These are phyloP conservation scores for Zaprionus africanus DNA, from an alignment of 1,140 invertebrate species.

Conservation along the genomic window DNA sequence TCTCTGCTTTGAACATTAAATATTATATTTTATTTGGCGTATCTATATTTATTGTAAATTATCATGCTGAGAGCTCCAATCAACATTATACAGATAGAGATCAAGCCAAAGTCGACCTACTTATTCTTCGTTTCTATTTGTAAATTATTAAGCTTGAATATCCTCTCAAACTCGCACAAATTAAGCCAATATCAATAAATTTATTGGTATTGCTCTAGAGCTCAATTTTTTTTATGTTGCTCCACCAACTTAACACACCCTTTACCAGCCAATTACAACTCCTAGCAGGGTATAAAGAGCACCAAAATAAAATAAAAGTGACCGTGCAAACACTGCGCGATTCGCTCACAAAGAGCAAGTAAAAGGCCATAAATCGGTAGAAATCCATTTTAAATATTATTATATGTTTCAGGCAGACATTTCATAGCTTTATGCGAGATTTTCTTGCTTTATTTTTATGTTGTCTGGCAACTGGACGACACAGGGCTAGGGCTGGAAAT, in stretches of 20 bases:
- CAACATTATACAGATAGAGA: no score
- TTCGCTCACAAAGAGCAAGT: constrained; percentile 28
- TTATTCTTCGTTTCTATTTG: no score
- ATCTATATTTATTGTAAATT: no score
- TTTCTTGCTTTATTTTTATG: constrained; percentile 38
- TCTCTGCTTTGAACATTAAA: no score
- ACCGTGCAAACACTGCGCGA: background rate
- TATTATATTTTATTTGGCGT: no score
- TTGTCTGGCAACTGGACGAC: constrained; percentile 41
- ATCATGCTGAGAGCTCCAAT: no score
- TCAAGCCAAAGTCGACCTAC: no score
- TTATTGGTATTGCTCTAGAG: no score
- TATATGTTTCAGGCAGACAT: constrained; percentile 43
- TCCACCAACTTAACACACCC: background rate
- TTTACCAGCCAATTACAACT: background rate
- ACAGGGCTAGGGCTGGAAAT: background rate
- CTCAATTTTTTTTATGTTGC: no score
- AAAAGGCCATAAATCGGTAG: constrained; percentile 61
- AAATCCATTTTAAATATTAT: constrained; percentile 73
- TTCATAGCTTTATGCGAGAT: constrained; percentile 39
- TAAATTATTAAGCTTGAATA: no score
- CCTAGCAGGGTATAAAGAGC: background rate
- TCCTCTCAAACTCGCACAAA: rapidly evolving
- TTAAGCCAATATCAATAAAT: no score
- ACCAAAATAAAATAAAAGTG: background rate